Evolutionary conservation across 2,797 vertebrate genomes (phyloP), one percentile per base, ranked within the genome.

Genomic region (Cyclopterus lumpus): DNA sequence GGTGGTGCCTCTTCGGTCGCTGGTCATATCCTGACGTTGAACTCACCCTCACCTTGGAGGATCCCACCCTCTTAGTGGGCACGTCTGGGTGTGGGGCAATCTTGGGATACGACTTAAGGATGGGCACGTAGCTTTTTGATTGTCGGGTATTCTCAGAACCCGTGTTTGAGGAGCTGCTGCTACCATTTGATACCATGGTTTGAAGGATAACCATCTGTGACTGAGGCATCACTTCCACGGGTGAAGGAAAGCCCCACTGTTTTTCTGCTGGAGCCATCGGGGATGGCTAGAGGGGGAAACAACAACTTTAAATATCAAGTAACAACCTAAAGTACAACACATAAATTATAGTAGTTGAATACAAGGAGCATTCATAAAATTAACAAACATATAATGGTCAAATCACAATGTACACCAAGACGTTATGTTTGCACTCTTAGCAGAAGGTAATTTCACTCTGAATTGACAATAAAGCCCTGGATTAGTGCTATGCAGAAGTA

Each of bases 91-190:
- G 95, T 0, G 96, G 96, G 40, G 96, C 95, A 55, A 97, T 98
- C 95, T 94, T 97, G 71, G 96, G 93, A 64, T 96, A 97, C 28
- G 96, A 96, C 85, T 96, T 97, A 55, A 96, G 88, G 78, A 95
- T 94, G 57, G 96, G 95, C 86, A 93, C 81, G 87, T 95, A 95
- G 86, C 93, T 93, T 91, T 92, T 93, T 66, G 95, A 94, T 80
- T 94, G 93, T 22, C 78, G 90, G 54, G 75, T 88, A 72, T 94
- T 96, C 76, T 96, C 95, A 18, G 91, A 86, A 62, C 62, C 5
- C 8, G 91, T 73, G 72, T 89, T 94, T 32, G 72, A 55, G n/a
- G 94, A 89, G 26, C 84, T 73, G 73, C 90, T 93, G 24, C 89
- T 81, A 20, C 93, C 58, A 71, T 94, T 89, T 5, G 96, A 92